Conservation (phyloP, 2,113 vertebrate genomes). For the Sprattus sprattus region DNA sequence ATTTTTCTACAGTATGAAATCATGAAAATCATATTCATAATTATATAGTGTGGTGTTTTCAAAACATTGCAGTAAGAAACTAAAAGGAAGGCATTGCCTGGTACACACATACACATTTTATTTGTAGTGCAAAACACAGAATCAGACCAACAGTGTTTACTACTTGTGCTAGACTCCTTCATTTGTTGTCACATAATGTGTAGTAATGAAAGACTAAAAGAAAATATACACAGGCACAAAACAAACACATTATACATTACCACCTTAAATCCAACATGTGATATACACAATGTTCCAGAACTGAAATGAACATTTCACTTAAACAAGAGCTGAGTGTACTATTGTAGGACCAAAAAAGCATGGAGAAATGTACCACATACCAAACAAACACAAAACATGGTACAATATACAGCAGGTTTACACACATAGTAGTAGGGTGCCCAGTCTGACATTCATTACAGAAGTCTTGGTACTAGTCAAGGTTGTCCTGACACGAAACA, state of each 20-base stretch:
- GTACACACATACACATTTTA: conserved; percentile 59
- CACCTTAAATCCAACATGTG: neutral
- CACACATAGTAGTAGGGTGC: neutral
- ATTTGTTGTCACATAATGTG: conserved; percentile 41
- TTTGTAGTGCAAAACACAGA: conserved; percentile 63
- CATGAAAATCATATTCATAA: too few relatives aligned
- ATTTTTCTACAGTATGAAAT: too few relatives aligned
- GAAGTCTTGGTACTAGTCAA: neutral
- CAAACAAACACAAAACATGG: neutral
- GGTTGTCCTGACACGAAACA: neutral
- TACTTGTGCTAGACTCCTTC: conserved; percentile 43
- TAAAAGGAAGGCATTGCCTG: neutral
- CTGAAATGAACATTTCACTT: neutral
- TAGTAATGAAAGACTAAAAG: neutral
- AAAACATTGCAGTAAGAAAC: neutral
- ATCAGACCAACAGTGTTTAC: conserved; percentile 47
- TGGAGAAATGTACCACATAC: neutral
- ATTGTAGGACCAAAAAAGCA: neutral
- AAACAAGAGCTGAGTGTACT: neutral
- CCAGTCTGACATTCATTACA: neutral
- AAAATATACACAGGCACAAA: neutral
- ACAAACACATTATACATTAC: conserved; percentile 4
- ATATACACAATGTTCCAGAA: neutral
- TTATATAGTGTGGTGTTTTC: too few relatives aligned
- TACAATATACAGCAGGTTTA: neutral